A percentile compares a stretch with the other conserved stretches of the same genome.
These are phyloP conservation scores for Micrasema longulum DNA, from an alignment of 1,140 invertebrate genomes.

Conservation along the genomic window DNA sequence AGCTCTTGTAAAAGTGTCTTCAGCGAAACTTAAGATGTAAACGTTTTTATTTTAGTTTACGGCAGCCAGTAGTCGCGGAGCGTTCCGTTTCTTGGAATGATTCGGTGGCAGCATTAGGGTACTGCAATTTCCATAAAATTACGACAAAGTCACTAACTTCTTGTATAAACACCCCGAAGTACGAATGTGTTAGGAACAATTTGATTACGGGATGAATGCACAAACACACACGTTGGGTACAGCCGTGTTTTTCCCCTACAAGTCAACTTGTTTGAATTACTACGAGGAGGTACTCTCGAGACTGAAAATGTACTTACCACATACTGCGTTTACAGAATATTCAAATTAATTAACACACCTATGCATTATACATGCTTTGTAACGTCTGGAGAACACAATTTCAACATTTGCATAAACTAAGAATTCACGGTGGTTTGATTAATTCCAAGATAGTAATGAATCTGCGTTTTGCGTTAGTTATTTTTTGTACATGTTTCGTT, in stretches of 20 bases:
- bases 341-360: not conserved
- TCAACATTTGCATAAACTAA: too few species aligned
- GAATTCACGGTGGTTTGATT: too few species aligned
- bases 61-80: not conserved
- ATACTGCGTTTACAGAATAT: constrained; percentile 7
- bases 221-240: constrained; percentile 6
- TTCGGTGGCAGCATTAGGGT: constrained; percentile 2
- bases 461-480: too few species aligned
- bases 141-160: constrained; percentile 29
- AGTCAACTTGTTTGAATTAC: not conserved
- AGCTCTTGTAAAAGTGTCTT: not conserved
- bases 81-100: not conserved
- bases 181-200: constrained; percentile 21
- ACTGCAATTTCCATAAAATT: constrained; percentile 30
- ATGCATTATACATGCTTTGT: too few species aligned
- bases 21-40: too few species aligned
- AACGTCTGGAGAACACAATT: too few species aligned
- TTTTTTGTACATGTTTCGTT: too few species aligned
- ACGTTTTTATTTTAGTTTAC: not conserved
- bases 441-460: too few species aligned
- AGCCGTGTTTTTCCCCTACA: constrained; percentile 6
- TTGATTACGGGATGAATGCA: constrained; percentile 28
- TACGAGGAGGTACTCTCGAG: too few species aligned
- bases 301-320: constrained; percentile 6
- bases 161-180: constrained; percentile 2